Evolutionary conservation across 2,113 vertebrate genomes (phyloP).

Genomic region (Megaptera novaeangliae): DNA sequence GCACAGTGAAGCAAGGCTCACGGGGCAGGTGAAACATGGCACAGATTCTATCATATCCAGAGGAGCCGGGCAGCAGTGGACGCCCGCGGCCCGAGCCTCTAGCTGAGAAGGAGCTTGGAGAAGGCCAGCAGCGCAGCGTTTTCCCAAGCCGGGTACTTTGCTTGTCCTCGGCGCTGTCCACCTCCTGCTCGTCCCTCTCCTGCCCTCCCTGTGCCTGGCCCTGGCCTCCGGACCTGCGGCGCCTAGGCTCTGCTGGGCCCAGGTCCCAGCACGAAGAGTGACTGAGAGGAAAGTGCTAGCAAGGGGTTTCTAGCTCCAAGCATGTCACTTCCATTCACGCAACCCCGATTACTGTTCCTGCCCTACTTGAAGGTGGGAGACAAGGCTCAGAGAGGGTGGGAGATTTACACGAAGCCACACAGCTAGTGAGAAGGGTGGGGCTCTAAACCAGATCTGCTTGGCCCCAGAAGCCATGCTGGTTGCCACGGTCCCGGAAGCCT

Average conservation of each 20-base stretch:
- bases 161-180: rapidly evolving
- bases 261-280: rapidly evolving
- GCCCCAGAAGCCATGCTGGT: rapidly evolving
- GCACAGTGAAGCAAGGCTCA: rapidly evolving
- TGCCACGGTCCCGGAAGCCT: background rate
- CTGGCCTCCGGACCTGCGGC: background rate
- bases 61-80: background rate
- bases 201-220: background rate
- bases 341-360: rapidly evolving
- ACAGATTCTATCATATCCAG: rapidly evolving
- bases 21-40: rapidly evolving
- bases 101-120: background rate
- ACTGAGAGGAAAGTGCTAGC: background rate
- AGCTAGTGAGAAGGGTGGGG: background rate
- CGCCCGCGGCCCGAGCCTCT: rapidly evolving
- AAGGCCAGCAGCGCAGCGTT: background rate
- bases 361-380: background rate
- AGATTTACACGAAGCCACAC: background rate
- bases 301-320: rapidly evolving
- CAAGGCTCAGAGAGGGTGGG: background rate
- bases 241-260: rapidly evolving
- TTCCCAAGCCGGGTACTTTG: rapidly evolving
- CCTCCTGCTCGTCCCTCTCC: rapidly evolving
- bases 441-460: background rate
- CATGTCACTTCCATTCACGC: rapidly evolving